Evolutionary conservation across 2,888 invertebrate genomes (phyloP), one percentile per base, ranked within the genome.

Genomic region (Apodemia zela): DNA sequence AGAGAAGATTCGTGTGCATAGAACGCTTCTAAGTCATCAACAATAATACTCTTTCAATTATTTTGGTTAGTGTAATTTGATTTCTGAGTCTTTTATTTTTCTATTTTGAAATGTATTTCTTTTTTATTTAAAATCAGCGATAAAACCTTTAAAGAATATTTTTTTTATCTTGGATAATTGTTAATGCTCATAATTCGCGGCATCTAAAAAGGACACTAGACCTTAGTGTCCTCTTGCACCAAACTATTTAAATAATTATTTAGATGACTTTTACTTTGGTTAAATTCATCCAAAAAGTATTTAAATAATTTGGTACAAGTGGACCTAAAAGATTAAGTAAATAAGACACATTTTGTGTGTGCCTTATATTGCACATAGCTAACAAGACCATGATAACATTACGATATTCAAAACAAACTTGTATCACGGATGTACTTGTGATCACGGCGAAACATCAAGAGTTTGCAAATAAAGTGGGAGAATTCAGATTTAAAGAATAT

Each of bases 111-210:
- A 15, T 6, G 6, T 42, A 13, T 15, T 38, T 38, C 3, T 4
- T 42, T 15, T 42, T 42, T 15, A 42, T 42, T 42, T 42, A 42
- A 42, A 15, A 42, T 42, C 42, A 42, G 5, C 13, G 13, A 42
- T 6, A 13, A 42, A 42, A 13, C 15, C n/a, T n/a, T 15, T n/a
- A 17, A 8, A 13, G 25, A 21, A 15, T 54, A 25, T 13, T 54
- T 54, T 51, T 25, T 54, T 51, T 51, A 51, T 54, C 54, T 54
- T 54, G 54, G 25, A 54, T 54, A 13, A 25, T 25, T 54, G 42
- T 42, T 25, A 25, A 54, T 25, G 54, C 15, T 54, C 21, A 21
- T 4, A 13, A 11, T 54, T 54, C 54, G 1, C 21, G 54, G 54
- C 21, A 21, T 54, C 54, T 54, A 54, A 54, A 54, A 54, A 38